Evolutionary conservation across 2,888 invertebrate genomes (phyloP).

Genomic region (Ptilodon capucinus): DNA sequence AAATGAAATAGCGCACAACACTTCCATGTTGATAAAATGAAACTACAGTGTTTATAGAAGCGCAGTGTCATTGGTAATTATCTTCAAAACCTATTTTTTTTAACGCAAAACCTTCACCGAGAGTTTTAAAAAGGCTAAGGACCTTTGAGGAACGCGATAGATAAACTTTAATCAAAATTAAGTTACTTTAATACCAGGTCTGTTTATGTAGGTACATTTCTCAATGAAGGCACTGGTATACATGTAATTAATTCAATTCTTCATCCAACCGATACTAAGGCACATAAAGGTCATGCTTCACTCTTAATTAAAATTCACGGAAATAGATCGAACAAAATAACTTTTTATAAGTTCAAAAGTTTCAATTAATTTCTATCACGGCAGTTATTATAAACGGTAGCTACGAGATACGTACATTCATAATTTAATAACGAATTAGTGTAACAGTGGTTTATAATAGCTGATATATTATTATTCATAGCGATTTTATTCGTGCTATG

Average conservation of each 20-base stretch:
- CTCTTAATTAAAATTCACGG: conserved; percentile 2
- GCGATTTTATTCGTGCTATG: conserved; percentile 48
- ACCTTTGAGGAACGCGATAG: no score
- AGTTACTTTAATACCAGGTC: no score
- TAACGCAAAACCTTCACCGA: no score
- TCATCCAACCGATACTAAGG: no score
- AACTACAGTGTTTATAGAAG: background rate
- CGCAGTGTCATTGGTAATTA: background rate
- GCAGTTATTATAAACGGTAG: conserved; percentile 21
- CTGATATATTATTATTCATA: conserved; percentile 51
- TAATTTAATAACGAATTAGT: conserved; percentile 43
- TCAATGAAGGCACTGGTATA: no score
- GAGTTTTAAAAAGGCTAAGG: no score
- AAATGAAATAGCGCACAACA: conserved; percentile 44
- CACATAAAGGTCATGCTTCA: conserved; percentile 17
- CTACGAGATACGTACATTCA: conserved; percentile 18
- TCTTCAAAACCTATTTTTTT: no score
- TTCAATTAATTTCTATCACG: conserved; percentile 8
- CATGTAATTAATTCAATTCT: no score
- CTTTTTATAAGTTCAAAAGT: conserved; percentile 16
- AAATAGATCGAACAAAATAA: conserved; percentile 8
- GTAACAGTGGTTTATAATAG: conserved; percentile 37
- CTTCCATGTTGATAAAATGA: conserved; percentile 37
- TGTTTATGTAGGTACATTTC: no score
- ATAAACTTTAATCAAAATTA: no score